Base-by-base conservation (phyloP, 2,113 vertebrate genomes). In the Platysternon megacephalum region DNA sequence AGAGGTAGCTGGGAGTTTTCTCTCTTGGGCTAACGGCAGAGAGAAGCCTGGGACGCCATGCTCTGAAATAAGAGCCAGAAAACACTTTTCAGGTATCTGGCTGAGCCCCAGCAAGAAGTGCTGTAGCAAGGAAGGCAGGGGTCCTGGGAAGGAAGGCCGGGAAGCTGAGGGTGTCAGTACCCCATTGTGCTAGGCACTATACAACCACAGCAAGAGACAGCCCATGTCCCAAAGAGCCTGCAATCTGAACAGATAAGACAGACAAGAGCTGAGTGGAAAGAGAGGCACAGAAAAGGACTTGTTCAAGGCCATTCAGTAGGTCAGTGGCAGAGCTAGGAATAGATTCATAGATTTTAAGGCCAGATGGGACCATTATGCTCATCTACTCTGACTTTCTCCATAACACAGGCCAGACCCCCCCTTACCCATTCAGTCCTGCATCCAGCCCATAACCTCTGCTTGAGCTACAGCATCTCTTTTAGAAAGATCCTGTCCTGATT, bases 81-180 rank as follows among this genome's bases (percentile, higher is more conserved):
- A 44, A 7, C 24, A 74, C 56, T 29, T 58, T 58, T n/a, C 6
- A 44, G 51, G 44, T 8, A 7, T 5, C 81, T 22, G 0, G 0
- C 22, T 90, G 0, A 1, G 13, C 80, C 83, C 74, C 1, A 0
- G 35, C 32, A 55, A 49, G 46, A 28, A 2, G 32, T 0, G 0
- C 16, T 35, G 17, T 2, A 32, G 21, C 24, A 53, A 39, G 52
- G n/a, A 13, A 24, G 0, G 0, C 5, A 82, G 48, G 28, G 32
- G 48, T 4, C 29, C 16, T 79, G 11, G 16, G 17, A 26, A 11
- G 42, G 61, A 56, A 56, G 35, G 24, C 19, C 65, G 11, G 48
- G 6, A 13, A 80, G 56, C 35, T 19, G 81, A 61, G 28, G 10
- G 44, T 29, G 44, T 74, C 21, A 3, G 17, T 19, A 35, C 17